These are phyloP conservation scores for Drosophila watanabei DNA, from an alignment of 1,140 invertebrate genomes.

Conservation along the genomic window DNA sequence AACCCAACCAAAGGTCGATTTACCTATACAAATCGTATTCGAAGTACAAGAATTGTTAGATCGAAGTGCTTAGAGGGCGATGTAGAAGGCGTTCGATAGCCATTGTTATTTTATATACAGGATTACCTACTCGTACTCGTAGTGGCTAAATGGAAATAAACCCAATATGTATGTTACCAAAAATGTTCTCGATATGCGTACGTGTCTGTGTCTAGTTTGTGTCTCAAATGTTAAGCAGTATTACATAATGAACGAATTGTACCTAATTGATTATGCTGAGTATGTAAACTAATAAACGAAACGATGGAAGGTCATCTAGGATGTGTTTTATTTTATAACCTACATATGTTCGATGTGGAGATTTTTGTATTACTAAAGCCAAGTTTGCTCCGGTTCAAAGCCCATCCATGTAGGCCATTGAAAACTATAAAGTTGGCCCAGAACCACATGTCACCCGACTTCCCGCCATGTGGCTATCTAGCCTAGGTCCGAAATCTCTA, in stretches of 20 bases:
- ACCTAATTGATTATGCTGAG: conserved; percentile 63
- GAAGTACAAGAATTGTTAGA: conserved; percentile 62
- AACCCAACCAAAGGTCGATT: conserved; percentile 53
- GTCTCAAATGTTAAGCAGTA: conserved; percentile 71
- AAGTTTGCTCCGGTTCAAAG: neutral
- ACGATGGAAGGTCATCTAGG: neutral
- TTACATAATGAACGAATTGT: conserved; percentile 72
- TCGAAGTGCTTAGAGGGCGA: conserved; percentile 14
- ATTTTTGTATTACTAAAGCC: no score
- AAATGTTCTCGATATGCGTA: conserved; percentile 34
- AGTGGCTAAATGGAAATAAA: conserved; percentile 33
- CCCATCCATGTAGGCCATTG: conserved; percentile 11
- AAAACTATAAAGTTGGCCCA: conserved; percentile 28
- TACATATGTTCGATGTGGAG: no score
- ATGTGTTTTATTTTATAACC: neutral
- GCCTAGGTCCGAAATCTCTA: neutral
- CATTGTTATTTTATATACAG: conserved; percentile 72
- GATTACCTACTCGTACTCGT: conserved; percentile 28
- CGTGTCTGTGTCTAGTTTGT: conserved; percentile 61
- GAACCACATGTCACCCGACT: neutral
- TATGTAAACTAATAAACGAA: conserved; percentile 52
- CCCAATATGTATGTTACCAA: conserved; percentile 26
- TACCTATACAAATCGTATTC: conserved; percentile 50
- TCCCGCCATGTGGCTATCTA: neutral
- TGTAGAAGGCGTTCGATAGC: conserved; percentile 34